Base-by-base conservation (phyloP, 2,888 invertebrate genomes). In the Dasypogon diadema region DNA sequence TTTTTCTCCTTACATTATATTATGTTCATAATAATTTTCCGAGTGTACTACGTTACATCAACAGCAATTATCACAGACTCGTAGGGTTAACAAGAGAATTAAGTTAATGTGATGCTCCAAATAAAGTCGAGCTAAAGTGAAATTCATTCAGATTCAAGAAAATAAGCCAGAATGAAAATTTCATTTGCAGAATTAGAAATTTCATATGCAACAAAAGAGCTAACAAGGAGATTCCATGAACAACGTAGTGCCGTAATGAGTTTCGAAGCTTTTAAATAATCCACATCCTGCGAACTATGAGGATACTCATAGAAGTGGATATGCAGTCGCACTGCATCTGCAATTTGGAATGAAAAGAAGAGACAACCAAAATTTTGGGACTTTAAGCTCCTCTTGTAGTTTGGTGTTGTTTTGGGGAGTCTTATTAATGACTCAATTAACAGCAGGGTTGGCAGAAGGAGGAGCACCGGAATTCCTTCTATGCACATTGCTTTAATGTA, bases 141-240 rank as follows among this genome's bases (percentile, higher is more conserved):
- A 42, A 12, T 42, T 42, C 42, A 42, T 42, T 42, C 2, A n/a
- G 6, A 42, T 42, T 12, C n/a, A n/a, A 12, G 12, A 42, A 42
- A 42, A 42, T 42, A 42, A 42, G 12, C 42, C 42, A 42, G 42
- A 12, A 42, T 42, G 42, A 42, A 42, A 42, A 42, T 42, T 42
- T 42, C 42, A 42, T 42, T 42, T 42, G 42, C 42, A 42, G 42
- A 42, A 42, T 42, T 42, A 42, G 42, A 12, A 42, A 42, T 42
- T 42, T 42, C 42, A 42, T 42, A 42, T 42, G 42, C 42, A 42
- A 42, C 42, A 42, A 42, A 42, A 42, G 42, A 42, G 42, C 42
- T 42, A 42, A 42, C 42, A 42, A 42, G 42, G 42, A 42, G 42
- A 8, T 42, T 42, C 42, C 42, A 12, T 12, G 12, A 42, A 42